Evolutionary conservation across 2,113 vertebrate species (phyloP).

Genomic region (Agapornis roseicollis): DNA sequence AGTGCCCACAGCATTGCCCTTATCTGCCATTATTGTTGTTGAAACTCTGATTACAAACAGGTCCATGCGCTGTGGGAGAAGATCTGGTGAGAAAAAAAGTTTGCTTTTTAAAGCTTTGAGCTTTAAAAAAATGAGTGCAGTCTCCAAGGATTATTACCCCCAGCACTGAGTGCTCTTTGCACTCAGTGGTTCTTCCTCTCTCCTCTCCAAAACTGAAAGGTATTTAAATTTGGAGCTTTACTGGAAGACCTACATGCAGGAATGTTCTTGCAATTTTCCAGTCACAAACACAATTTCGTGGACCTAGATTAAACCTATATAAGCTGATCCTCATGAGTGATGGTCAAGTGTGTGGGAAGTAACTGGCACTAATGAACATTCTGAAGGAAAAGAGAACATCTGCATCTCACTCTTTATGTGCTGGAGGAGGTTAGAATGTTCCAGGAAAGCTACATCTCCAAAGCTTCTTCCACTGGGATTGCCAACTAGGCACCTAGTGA

Average conservation of each 20-base stretch:
- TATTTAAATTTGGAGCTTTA: not conserved
- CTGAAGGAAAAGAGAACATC: not conserved
- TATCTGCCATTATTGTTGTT: not conserved
- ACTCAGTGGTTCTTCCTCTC: not conserved
- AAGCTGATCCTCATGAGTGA: not conserved
- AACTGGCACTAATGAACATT: not conserved
- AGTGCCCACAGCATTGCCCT: not conserved
- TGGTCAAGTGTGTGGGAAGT: not conserved
- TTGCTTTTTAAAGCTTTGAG: not conserved
- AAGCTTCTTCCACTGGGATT: slow-evolving; percentile 85
- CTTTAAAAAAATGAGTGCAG: not conserved
- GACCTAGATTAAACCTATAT: not conserved
- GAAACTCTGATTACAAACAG: not conserved
- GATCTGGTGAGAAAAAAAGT: not conserved
- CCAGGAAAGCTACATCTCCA: slow-evolving; percentile 88
- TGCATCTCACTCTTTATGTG: slow-evolving; percentile 82
- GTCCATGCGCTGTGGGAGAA: not conserved
- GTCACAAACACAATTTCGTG: not conserved
- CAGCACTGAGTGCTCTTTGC: not conserved
- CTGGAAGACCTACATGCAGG: not conserved
- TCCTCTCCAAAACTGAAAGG: not conserved
- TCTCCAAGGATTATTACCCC: not conserved
- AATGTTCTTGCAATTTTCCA: not conserved
- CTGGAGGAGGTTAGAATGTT: slow-evolving; percentile 82
- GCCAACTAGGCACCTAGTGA: slow-evolving; percentile 84